These are phyloP conservation scores for Euglossa dilemma DNA, from an alignment of 1,140 invertebrate genomes.

Conservation along the genomic window DNA sequence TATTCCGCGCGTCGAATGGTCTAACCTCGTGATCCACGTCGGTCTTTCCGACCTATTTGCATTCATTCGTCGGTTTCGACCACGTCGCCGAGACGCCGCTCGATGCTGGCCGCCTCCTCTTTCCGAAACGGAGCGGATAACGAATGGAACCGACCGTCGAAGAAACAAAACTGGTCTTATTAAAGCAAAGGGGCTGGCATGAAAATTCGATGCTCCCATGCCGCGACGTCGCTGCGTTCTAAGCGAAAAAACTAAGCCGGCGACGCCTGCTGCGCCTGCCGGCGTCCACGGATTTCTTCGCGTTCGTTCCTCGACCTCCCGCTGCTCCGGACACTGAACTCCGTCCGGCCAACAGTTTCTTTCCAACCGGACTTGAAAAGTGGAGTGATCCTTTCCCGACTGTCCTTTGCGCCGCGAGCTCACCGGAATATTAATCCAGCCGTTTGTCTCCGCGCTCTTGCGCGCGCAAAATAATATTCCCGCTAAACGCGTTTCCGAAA, in stretches of 20 bases:
- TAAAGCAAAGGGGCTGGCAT: background rate
- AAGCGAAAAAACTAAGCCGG: conserved; percentile 24
- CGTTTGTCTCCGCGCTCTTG: background rate
- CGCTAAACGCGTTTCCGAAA: conserved; percentile 1
- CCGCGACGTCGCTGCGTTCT: background rate
- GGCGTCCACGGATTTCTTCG: conserved; percentile 39
- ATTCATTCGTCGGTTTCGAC: background rate
- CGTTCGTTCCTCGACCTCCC: conserved; percentile 46
- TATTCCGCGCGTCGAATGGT: conserved; percentile 1
- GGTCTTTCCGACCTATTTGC: background rate
- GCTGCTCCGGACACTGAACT: conserved; percentile 57
- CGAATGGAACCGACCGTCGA: too few species aligned
- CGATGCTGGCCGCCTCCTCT: too few species aligned
- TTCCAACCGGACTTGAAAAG: conserved; percentile 46
- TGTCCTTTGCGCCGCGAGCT: conserved; percentile 27
- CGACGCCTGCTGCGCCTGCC: conserved; percentile 31
- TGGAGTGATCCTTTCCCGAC: conserved; percentile 37
- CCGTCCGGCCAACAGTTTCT: conserved; percentile 27
- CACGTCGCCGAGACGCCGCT: too few species aligned
- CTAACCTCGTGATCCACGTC: background rate
- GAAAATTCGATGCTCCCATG: conserved; percentile 32
- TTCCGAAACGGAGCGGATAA: too few species aligned
- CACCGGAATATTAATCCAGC: conserved; percentile 45
- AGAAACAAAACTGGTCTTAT: background rate
- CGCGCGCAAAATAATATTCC: conserved; percentile 9